A percentile compares a stretch with the other conserved stretches of the same genome.
Conservation (phyloP, 1,140 invertebrate species). For the Pentalonia nigronervosa region DNA sequence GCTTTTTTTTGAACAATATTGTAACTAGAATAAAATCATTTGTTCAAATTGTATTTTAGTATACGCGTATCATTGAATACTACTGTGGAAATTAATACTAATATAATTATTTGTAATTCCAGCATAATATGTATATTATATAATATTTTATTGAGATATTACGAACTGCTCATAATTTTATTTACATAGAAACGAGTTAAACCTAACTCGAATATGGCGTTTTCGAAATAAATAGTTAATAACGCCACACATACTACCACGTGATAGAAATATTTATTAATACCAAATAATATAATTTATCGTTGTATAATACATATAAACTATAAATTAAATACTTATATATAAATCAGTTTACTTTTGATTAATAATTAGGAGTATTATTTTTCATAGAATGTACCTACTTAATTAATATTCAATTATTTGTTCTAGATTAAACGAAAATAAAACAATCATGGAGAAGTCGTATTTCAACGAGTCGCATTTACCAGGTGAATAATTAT, state of each 20-base stretch:
- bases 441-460: slow-evolving; percentile 11
- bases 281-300: not conserved
- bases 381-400: not conserved
- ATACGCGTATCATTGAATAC: not conserved
- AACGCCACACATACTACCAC: not conserved
- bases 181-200: no score
- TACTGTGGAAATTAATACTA: not conserved
- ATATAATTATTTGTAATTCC: not conserved
- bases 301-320: not conserved
- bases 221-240: not conserved
- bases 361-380: not conserved
- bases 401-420: not conserved
- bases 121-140: not conserved
- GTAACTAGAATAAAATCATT: not conserved
- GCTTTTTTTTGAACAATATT: not conserved
- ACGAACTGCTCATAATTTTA: no score
- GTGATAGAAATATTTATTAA: not conserved
- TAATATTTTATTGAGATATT: not conserved
- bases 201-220: no score
- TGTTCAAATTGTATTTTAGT: not conserved
- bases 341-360: not conserved
- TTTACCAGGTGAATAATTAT: slow-evolving; percentile 43
- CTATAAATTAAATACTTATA: not conserved
- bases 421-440: slow-evolving; percentile 27
- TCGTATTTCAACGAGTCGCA: slow-evolving; percentile 41